Evolutionary conservation across 64 coral and sea anemone species (phyloP).

Genomic region (Cladopsammia gracilis): DNA sequence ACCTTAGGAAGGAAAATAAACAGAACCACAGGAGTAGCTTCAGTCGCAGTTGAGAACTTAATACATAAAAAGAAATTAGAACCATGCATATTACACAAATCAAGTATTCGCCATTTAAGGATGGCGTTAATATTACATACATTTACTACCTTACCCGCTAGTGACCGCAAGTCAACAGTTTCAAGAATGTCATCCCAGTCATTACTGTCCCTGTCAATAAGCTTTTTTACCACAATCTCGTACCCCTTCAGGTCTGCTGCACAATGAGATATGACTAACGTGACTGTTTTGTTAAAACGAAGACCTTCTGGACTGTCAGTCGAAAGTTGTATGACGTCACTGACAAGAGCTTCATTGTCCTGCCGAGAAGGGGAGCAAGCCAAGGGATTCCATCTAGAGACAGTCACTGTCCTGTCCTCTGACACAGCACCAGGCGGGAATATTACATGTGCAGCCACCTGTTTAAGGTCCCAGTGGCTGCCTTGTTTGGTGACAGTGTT

Average conservation of each 20-base stretch:
- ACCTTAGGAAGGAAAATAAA: no score
- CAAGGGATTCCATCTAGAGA: neutral
- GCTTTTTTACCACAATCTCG: slow-evolving; percentile 2
- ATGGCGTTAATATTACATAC: no score
- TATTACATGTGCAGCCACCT: neutral
- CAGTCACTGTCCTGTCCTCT: neutral
- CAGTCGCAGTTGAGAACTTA: no score
- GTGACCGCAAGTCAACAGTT: neutral
- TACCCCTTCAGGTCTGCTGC: slow-evolving; percentile 3
- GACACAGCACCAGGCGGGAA: slow-evolving; percentile 5
- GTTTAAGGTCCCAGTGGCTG: neutral
- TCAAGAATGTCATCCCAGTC: neutral
- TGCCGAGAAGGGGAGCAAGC: neutral
- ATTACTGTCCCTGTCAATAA: neutral
- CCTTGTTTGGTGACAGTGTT: neutral
- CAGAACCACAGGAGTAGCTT: no score
- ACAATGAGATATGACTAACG: neutral
- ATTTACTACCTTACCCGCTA: neutral
- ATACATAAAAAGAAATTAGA: no score
- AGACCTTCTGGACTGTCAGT: neutral
- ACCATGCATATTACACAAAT: no score
- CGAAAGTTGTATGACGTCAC: slow-evolving; percentile 1
- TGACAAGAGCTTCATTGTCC: slow-evolving; percentile 1
- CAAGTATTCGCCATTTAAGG: no score
- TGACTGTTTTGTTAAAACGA: neutral